A percentile compares a stretch with the other conserved stretches of the same genome.
Conservation (phyloP, 2,797 vertebrate species). For the Helicolenus hilgendorfi region DNA sequence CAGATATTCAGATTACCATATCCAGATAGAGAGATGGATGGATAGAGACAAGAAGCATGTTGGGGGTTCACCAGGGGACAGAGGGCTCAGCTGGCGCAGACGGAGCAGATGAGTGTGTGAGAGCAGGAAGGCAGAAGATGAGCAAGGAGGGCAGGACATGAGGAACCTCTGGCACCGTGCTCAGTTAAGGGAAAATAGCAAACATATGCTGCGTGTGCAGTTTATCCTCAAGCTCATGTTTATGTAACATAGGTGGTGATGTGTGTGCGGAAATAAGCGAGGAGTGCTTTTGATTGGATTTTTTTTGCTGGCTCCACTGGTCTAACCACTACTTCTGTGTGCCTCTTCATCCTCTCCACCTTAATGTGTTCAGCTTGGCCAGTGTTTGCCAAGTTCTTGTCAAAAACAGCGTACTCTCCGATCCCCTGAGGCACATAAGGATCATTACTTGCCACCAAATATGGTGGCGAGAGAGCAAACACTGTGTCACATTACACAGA, state of each 20-base stretch:
- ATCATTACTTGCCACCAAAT: slow-evolving; percentile 49
- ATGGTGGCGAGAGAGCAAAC: not conserved
- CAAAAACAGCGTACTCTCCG: not conserved
- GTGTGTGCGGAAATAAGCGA: slow-evolving; percentile 28
- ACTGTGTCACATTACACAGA: slow-evolving; percentile 16
- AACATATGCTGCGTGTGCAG: slow-evolving; percentile 73
- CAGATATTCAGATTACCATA: not conserved
- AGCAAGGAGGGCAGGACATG: slow-evolving; percentile 66
- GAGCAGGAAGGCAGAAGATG: slow-evolving; percentile 74
- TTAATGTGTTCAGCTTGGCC: not conserved
- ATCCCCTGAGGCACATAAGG: not conserved
- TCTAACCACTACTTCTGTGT: not conserved
- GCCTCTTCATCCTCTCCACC: not conserved
- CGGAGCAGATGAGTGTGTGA: slow-evolving; percentile 66
- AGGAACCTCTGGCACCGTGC: slow-evolving; percentile 74
- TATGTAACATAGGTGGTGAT: slow-evolving; percentile 75
- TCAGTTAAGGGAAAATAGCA: slow-evolving; percentile 56
- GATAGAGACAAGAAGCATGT: not conserved
- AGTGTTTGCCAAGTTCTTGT: slow-evolving; percentile 4
- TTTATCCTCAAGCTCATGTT: slow-evolving; percentile 70
- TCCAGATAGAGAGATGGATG: not conserved
- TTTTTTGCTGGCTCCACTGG: slow-evolving; percentile 4
- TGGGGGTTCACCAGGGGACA: slow-evolving; percentile 22
- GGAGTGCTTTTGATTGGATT: slow-evolving; percentile 16
- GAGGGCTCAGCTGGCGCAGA: slow-evolving; percentile 72